Conservation (phyloP, 2,888 invertebrate species). For the Pterostichus madidus region DNA sequence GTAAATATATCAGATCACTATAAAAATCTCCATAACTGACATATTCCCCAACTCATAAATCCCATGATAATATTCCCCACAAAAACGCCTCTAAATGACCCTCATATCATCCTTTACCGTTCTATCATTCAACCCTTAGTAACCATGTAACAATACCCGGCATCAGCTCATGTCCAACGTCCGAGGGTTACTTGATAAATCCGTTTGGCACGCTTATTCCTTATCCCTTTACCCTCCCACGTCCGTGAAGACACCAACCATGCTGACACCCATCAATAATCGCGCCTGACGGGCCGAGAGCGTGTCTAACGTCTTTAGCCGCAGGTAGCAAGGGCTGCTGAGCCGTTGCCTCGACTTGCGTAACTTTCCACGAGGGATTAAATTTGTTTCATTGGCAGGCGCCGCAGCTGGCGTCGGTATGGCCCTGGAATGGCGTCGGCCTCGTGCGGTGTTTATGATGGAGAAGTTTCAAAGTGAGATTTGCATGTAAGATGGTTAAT, state of each 20-base stretch:
- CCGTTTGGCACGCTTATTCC: slow-evolving; percentile 20
- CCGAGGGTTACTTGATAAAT: slow-evolving; percentile 40
- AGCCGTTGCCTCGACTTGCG: neutral
- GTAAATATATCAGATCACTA: too few relatives aligned
- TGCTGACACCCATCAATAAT: slow-evolving; percentile 36
- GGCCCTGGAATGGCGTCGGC: too few relatives aligned
- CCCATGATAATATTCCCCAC: too few relatives aligned
- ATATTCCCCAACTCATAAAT: too few relatives aligned
- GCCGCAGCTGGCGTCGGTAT: neutral
- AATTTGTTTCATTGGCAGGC: slow-evolving; percentile 1
- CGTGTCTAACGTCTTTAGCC: neutral
- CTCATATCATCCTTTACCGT: too few relatives aligned
- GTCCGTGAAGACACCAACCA: too few relatives aligned
- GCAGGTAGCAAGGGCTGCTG: neutral
- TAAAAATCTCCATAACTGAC: too few relatives aligned
- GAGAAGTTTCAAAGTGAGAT: slow-evolving; percentile 20
- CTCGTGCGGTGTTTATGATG: neutral
- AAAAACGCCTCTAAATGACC: too few relatives aligned
- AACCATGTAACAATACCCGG: neutral
- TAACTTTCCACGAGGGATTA: slow-evolving; percentile 9
- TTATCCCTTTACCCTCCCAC: neutral
- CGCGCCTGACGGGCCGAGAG: slow-evolving; percentile 16
- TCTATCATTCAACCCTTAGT: neutral
- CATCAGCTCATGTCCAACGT: slow-evolving; percentile 7
- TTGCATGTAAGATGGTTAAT: slow-evolving; percentile 1